These are phyloP conservation scores for Pachycephus smyrnensis DNA, from an alignment of 2,888 invertebrate genomes.

Conservation along the genomic window DNA sequence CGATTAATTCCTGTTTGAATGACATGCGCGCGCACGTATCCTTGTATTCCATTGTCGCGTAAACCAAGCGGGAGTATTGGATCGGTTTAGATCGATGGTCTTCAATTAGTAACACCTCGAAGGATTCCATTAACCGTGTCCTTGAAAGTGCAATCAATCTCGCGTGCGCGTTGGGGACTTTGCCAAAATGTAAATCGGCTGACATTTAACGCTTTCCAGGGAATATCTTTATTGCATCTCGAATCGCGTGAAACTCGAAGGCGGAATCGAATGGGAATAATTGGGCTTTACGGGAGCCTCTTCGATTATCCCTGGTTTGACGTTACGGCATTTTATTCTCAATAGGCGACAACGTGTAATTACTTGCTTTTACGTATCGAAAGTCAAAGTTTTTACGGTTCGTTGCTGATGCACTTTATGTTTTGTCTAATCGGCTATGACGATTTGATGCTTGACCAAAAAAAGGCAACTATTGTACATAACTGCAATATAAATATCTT, in stretches of 20 bases:
- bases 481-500: not conserved
- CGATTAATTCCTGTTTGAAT: not conserved
- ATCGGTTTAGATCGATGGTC: not conserved
- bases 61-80: not conserved
- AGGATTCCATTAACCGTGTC: conserved; percentile 6
- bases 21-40: not conserved
- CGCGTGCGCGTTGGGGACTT: not conserved
- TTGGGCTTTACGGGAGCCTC: not conserved
- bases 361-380: not conserved
- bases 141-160: conserved; percentile 4
- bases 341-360: not conserved
- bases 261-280: not conserved
- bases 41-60: not conserved
- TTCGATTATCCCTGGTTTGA: not conserved
- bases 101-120: not conserved
- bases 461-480: too few species aligned
- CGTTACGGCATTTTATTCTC: not conserved
- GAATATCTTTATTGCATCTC: not conserved
- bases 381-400: not conserved
- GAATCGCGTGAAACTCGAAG: not conserved
- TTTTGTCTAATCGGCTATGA: not conserved
- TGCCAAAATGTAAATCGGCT: conserved; percentile 1
- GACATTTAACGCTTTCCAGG: not conserved
- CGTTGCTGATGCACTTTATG: not conserved
- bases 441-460: not conserved